These are phyloP conservation scores for Petrolisthes manimaculis DNA, from an alignment of 2,888 invertebrate genomes.

Conservation along the genomic window DNA sequence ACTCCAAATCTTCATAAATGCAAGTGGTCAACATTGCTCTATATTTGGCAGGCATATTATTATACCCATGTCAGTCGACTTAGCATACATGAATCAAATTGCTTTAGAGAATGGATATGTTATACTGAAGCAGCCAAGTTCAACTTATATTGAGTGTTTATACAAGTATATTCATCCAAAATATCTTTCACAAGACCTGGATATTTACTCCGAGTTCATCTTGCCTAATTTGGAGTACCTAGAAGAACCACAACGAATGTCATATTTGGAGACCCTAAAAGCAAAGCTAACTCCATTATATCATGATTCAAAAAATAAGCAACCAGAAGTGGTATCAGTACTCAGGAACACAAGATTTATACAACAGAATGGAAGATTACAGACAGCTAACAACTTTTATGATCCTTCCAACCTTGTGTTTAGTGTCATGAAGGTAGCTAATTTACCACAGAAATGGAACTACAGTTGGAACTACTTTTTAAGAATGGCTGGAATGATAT, in stretches of 20 bases:
- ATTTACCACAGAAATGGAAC: constrained; percentile 19
- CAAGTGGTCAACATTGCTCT: not conserved
- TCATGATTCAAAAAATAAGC: not conserved
- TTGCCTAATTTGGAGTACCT: constrained; percentile 14
- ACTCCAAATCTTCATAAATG: constrained; percentile 9
- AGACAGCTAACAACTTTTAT: constrained; percentile 19
- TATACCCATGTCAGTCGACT: not conserved
- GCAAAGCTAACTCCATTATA: no score
- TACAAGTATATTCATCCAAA: constrained; percentile 19
- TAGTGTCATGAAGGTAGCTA: constrained; percentile 19
- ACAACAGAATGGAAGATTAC: not conserved
- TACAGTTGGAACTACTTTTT: constrained; percentile 9
- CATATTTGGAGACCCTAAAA: not conserved
- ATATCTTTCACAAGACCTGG: constrained; percentile 1
- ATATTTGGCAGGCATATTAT: not conserved
- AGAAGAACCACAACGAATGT: not conserved
- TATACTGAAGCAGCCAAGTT: not conserved
- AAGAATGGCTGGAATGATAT: constrained; percentile 30
- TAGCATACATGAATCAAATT: not conserved
- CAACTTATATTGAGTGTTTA: not conserved
- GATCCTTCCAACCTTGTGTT: constrained; percentile 22
- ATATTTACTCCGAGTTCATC: constrained; percentile 9
- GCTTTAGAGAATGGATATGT: not conserved
- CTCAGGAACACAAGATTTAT: constrained; percentile 15
- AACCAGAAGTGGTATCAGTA: not conserved